Evolutionary conservation across 2,113 vertebrate species (phyloP).

Genomic region (Bathybates hornii): DNA sequence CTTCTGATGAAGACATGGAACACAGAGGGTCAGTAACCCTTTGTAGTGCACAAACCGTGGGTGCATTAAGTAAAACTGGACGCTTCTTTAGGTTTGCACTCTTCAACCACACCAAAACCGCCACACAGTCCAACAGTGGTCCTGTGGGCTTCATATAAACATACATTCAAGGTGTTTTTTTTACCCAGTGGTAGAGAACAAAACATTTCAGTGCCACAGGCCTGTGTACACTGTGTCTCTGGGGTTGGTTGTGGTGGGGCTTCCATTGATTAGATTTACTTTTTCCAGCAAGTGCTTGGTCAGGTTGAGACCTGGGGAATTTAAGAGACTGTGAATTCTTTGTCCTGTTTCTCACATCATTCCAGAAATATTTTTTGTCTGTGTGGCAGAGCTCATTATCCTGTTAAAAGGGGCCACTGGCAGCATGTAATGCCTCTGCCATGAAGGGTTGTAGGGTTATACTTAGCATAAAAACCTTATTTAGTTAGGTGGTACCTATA

Average conservation of each 20-base stretch:
- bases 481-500: neutral
- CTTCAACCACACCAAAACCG: fast-evolving
- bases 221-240: neutral
- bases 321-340: neutral
- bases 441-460: neutral
- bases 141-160: neutral
- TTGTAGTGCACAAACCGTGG: neutral
- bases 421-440: neutral
- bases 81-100: neutral
- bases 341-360: neutral
- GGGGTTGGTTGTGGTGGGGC: neutral
- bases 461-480: neutral
- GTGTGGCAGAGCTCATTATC: neutral
- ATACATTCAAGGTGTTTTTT: neutral
- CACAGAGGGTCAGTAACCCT: neutral
- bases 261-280: neutral
- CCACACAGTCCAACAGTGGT: neutral
- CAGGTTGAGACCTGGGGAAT: neutral
- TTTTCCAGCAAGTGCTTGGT: neutral
- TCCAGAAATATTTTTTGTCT: neutral
- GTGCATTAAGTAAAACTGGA: neutral
- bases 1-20: neutral
- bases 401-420: neutral
- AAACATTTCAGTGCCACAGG: neutral
- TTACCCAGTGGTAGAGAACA: neutral